Base-by-base conservation (phyloP, 2,113 vertebrate species). In the Ciconia maguari region DNA sequence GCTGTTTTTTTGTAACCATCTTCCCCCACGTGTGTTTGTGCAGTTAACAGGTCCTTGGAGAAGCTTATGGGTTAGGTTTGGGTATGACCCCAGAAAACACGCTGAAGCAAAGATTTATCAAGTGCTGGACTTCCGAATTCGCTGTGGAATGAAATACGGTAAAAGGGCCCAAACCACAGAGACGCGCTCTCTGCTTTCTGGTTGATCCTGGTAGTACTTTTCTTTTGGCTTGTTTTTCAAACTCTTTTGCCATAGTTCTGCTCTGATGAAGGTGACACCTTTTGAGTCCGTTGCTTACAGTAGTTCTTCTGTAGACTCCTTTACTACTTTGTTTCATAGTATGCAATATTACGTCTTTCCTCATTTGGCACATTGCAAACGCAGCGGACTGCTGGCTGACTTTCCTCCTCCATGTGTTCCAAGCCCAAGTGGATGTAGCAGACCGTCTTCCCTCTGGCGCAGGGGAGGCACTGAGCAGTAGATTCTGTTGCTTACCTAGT, bases 41-140 rank as follows among this genome's bases (percentile, higher is more conserved):
- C 83, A 99, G 99, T 97, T 99, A 90, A 99, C 99, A 6, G 99
- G 99, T 15, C 99, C 99, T 6, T 99, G 99, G 99, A 99, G 99
- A 90, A 99, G 99, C 96, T 97, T 99, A 55, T 99, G 99, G 99
- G 99, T 99, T 74, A 98, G 98, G 76, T 98, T 99, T 60, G 99
- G 99, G 34, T 99, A 99, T 12, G 99, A 99, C 95, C 99, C 99
- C 61, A 98, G 99, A 12, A 99, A 99, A 95, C 94, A 86, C 41
- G 81, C 98, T 1, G 99, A 99, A 20, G 98, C 99, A 90, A 99
- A 99, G 96, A 98, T 98, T 77, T 99, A 99, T 87, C 99, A 99
- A 97, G 98, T 99, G 16, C 98, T 99, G 90, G 99, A 99, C 95
- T 99, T 99, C 97, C 98, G 99, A 97, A 99, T 99, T 92, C 99